Evolutionary conservation across 1,140 invertebrate genomes (phyloP), one percentile per base, ranked within the genome.

Genomic region (Diplogasteroides magnus): DNA sequence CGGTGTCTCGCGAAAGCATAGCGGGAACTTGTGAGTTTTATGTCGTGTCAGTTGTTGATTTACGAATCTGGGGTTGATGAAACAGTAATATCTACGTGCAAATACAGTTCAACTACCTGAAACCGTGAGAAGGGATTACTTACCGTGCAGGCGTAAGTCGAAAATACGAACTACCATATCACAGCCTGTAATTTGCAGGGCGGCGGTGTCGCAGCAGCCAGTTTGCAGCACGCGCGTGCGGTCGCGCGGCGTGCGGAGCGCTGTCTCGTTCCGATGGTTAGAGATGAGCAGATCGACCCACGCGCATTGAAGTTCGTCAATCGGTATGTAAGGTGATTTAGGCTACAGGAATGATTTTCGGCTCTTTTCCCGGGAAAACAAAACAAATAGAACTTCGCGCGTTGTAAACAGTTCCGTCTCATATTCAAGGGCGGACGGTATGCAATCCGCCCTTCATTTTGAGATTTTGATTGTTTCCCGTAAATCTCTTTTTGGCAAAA

Each of bases 281-380:
- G 74, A 55, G 73, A 74, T 3, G 72, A 75, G 26, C 55, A 62
- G 14, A 55, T 74, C 57, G 74, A 75, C 58, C 64, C 68, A n/a
- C n/a, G 65, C 31, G 74, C 74, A 15, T 37, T 75, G 1, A 73
- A 74, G n/a, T 75, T 74, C 31, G 23, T 75, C 25, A 75, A 75
- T 28, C 64, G 74, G 74, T 75, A 48, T 27, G n/a, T n/a, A n/a
- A n/a, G 67, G 31, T 64, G 59, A 23, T 26, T 23, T 23, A 29
- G 23, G 6, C 13, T 11, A 11, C 25, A 13, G 6, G 3, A 26
- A 26, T 29, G 23, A 11, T 60, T 48, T 48, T 11, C 19, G 19
- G 37, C 6, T 48, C 6, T 48, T 48, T 48, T 11, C 19, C 11
- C 59, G 59, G 28, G 23, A 60, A 11, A 6, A 13, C 25, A 60